A percentile compares a stretch with the other conserved stretches of the same genome.
Conservation (phyloP, 2,113 vertebrate species). For the Orientallactaga bullata region DNA sequence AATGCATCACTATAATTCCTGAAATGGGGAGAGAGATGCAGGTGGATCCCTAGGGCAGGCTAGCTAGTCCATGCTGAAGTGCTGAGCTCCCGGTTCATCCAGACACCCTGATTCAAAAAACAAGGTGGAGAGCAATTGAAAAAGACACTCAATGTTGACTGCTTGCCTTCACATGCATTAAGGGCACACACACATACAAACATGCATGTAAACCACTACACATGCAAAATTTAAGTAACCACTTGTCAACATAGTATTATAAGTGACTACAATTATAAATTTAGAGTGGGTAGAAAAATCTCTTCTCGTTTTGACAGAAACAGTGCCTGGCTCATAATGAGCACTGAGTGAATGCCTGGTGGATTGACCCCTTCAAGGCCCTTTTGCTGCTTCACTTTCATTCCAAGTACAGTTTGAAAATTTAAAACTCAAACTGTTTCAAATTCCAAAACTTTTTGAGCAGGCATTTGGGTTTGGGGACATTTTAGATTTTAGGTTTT, state of each 20-base stretch:
- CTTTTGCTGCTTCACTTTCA: not conserved
- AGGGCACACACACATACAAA: too few relatives aligned
- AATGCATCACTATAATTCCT: too few relatives aligned
- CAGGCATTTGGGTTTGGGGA: not conserved
- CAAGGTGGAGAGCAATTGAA: too few relatives aligned
- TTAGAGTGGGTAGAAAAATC: not conserved
- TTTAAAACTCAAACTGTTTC: not conserved
- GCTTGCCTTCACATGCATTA: too few relatives aligned
- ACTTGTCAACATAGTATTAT: not conserved
- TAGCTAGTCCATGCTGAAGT: too few relatives aligned
- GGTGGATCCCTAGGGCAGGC: too few relatives aligned
- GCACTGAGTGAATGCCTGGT: not conserved
- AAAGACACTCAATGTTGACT: too few relatives aligned
- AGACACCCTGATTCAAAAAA: too few relatives aligned
- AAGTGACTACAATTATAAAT: not conserved
- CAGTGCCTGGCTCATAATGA: not conserved
- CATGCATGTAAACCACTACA: too few relatives aligned
- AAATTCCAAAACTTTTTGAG: not conserved
- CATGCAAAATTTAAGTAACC: too few relatives aligned
- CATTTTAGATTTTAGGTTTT: not conserved
- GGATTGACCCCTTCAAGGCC: not conserved
- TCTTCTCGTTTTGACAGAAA: not conserved
- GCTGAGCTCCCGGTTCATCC: too few relatives aligned
- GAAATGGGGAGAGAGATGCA: too few relatives aligned
- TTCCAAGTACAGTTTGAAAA: not conserved